Conservation (phyloP, 64 coral and sea anemone species). For the Hydrozoanthus tunicans region DNA sequence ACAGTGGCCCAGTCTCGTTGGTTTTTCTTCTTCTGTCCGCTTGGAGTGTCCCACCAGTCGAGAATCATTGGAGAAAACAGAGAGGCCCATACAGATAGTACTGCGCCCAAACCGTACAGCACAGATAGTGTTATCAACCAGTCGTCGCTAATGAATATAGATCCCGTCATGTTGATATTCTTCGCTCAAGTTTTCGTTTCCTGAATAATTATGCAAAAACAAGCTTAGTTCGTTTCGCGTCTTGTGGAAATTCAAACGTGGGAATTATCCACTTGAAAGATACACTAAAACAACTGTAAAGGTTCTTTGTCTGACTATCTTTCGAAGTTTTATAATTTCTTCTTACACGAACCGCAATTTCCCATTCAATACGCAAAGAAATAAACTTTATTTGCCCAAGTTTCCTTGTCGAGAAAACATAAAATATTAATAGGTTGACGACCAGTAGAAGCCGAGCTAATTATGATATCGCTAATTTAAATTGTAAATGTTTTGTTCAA, state of each 20-base stretch:
- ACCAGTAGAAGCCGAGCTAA: background rate
- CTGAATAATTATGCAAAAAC: background rate
- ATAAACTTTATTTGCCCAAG: constrained; percentile 2
- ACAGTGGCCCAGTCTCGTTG: constrained; percentile 95
- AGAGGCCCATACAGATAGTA: constrained; percentile 86
- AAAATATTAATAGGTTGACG: constrained; percentile 33
- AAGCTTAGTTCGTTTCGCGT: background rate
- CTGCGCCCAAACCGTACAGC: constrained; percentile 88
- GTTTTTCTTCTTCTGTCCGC: constrained; percentile 86
- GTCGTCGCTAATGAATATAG: constrained; percentile 93
- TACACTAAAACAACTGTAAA: too few species aligned
- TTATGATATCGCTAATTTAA: constrained; percentile 5
- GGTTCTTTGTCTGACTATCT: background rate
- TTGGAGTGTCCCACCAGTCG: constrained; percentile 94
- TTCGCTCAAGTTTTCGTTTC: background rate
- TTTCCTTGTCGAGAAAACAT: background rate
- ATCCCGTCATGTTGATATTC: constrained; percentile 57
- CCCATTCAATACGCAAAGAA: background rate
- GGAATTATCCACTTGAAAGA: background rate
- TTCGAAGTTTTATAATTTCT: background rate
- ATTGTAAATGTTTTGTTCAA: constrained; percentile 48
- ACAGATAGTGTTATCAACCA: constrained; percentile 95
- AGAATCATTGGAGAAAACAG: constrained; percentile 89
- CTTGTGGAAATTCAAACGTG: background rate
- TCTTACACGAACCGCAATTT: background rate